Evolutionary conservation across 1,140 invertebrate genomes (phyloP).

Genomic region (Drosophila murphyi): DNA sequence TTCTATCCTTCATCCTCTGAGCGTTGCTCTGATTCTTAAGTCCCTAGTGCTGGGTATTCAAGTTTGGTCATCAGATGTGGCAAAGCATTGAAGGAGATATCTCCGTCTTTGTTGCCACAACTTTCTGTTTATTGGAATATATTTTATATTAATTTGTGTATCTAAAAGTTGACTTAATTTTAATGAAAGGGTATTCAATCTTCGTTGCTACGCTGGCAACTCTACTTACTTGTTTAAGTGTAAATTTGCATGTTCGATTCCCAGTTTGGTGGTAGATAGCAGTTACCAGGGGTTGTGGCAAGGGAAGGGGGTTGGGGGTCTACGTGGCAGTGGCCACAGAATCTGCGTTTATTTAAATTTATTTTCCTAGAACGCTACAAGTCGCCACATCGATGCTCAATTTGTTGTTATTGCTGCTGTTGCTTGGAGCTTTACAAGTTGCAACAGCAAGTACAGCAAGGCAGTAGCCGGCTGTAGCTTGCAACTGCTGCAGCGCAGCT

Average conservation of each 20-base stretch:
- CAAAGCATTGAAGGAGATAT: too few species aligned
- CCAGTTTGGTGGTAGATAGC: background rate
- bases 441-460: constrained; percentile 18
- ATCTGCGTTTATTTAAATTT: constrained; percentile 78
- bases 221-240: constrained; percentile 63
- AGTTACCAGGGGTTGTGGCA: background rate
- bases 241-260: constrained; percentile 75
- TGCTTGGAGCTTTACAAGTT: constrained; percentile 31
- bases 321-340: background rate
- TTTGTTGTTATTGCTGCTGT: constrained; percentile 63
- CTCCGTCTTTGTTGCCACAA: too few species aligned
- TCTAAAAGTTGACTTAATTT: too few species aligned
- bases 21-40: too few species aligned
- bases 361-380: constrained; percentile 82
- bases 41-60: too few species aligned
- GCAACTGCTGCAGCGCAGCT: constrained; percentile 47
- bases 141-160: too few species aligned
- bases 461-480: constrained; percentile 21
- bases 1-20: background rate
- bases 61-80: too few species aligned
- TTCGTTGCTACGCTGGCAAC: background rate
- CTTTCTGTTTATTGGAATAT: too few species aligned
- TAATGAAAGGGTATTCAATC: background rate
- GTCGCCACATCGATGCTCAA: constrained; percentile 78
- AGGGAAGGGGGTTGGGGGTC: background rate